These are phyloP conservation scores for Galleria mellonella DNA, from an alignment of 1,140 invertebrate genomes.

Conservation along the genomic window DNA sequence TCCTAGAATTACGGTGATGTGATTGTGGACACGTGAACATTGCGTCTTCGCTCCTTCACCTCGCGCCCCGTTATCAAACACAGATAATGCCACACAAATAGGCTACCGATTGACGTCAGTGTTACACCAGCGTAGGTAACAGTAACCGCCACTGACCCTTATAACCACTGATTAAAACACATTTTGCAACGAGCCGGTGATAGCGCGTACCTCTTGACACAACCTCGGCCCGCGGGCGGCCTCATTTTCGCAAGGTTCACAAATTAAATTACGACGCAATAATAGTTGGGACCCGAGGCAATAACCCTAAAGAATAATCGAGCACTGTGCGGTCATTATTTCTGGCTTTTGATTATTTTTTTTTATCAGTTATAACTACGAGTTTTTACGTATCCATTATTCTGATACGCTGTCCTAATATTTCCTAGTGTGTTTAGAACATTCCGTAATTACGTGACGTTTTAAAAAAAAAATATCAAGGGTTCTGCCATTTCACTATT, in stretches of 20 bases:
- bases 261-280: slow-evolving; percentile 5
- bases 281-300: background rate
- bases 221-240: slow-evolving; percentile 1
- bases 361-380: too few species aligned
- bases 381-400: too few species aligned
- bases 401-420: too few species aligned
- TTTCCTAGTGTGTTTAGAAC: too few species aligned
- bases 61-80: slow-evolving; percentile 24
- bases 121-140: slow-evolving; percentile 25
- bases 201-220: background rate
- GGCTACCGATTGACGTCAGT: slow-evolving; percentile 57
- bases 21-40: slow-evolving; percentile 36
- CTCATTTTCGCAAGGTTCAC: slow-evolving; percentile 3
- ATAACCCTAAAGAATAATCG: slow-evolving; percentile 5
- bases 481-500: too few species aligned
- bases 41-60: slow-evolving; percentile 58
- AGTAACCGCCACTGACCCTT: slow-evolving; percentile 8
- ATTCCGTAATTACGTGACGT: too few species aligned
- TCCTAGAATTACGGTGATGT: slow-evolving; percentile 36
- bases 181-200: slow-evolving; percentile 2
- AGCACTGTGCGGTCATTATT: background rate
- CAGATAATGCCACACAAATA: slow-evolving; percentile 37
- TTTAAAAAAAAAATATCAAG: too few species aligned
- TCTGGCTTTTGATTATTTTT: too few species aligned
- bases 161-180: slow-evolving; percentile 14